A percentile compares a stretch with the other conserved stretches of the same genome.
Evolutionary conservation across 2,888 invertebrate genomes (phyloP).

Genomic region (Cephus nigrinus): DNA sequence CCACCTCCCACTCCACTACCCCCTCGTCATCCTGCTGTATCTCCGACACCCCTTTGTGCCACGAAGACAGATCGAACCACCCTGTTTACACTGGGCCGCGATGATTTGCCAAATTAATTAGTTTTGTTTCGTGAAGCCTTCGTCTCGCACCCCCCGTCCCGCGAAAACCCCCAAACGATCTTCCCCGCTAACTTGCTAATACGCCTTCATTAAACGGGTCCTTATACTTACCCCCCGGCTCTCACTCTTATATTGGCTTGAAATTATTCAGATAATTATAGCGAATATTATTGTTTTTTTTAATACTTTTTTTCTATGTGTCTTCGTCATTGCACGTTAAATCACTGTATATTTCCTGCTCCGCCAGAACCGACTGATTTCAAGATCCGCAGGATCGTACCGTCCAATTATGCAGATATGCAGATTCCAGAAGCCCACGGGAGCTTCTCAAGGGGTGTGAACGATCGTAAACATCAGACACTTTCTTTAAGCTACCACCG

Average conservation of each 20-base stretch:
- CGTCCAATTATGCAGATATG: slow-evolving; percentile 22
- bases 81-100: slow-evolving; percentile 56
- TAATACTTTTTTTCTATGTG: not conserved
- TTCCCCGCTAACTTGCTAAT: slow-evolving; percentile 27
- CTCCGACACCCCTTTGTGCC: slow-evolving; percentile 34
- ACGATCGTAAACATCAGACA: slow-evolving; percentile 45
- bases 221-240: not conserved
- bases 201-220: slow-evolving; percentile 39
- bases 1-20: slow-evolving; percentile 17
- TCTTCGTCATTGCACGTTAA: not conserved
- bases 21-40: slow-evolving; percentile 22
- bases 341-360: not conserved
- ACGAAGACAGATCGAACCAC: slow-evolving; percentile 56
- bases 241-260: not conserved
- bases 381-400: not conserved
- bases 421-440: slow-evolving; percentile 16
- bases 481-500: slow-evolving; percentile 40
- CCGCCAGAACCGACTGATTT: not conserved
- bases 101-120: slow-evolving; percentile 59
- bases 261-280: not conserved
- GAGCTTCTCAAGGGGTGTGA: slow-evolving; percentile 29
- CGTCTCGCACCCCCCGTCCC: slow-evolving; percentile 8
- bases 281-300: not conserved
- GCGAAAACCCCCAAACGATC: slow-evolving; percentile 45
- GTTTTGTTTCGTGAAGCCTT: slow-evolving; percentile 34